Conservation (phyloP, 2,797 vertebrate species). For the Euphonia xanthogaster region DNA sequence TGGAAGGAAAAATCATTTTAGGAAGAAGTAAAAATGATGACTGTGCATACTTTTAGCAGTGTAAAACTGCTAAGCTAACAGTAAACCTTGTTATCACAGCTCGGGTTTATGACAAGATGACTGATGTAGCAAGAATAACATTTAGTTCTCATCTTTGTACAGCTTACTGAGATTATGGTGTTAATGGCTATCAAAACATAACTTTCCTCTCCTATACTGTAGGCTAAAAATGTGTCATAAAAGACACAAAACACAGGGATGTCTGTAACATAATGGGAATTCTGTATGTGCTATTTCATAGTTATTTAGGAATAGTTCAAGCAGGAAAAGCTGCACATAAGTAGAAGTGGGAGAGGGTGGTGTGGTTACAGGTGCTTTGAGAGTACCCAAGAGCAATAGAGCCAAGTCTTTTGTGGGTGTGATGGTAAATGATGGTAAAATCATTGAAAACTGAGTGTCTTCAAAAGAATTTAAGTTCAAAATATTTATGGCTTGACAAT, state of each 20-base stretch:
- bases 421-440: neutral
- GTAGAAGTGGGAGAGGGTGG: neutral
- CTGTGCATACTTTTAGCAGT: neutral
- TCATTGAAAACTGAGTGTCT: neutral
- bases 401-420: neutral
- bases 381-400: neutral
- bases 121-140: neutral
- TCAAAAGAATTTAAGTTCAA: neutral
- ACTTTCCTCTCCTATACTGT: neutral
- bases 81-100: slow-evolving; percentile 10
- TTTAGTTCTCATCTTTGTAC: neutral
- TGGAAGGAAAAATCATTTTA: neutral
- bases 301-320: neutral
- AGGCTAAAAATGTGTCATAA: neutral
- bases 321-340: neutral
- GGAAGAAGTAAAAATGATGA: slow-evolving; percentile 1
- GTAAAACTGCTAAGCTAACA: neutral
- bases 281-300: fast-evolving
- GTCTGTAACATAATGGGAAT: neutral
- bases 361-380: neutral
- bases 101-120: neutral
- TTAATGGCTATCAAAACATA: neutral
- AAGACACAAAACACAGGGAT: neutral
- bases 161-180: neutral
- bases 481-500: neutral